phyloP scores from a whole-genome alignment of 2,797 vertebrate genomes.

The Fistularia tabacaria region DNA sequence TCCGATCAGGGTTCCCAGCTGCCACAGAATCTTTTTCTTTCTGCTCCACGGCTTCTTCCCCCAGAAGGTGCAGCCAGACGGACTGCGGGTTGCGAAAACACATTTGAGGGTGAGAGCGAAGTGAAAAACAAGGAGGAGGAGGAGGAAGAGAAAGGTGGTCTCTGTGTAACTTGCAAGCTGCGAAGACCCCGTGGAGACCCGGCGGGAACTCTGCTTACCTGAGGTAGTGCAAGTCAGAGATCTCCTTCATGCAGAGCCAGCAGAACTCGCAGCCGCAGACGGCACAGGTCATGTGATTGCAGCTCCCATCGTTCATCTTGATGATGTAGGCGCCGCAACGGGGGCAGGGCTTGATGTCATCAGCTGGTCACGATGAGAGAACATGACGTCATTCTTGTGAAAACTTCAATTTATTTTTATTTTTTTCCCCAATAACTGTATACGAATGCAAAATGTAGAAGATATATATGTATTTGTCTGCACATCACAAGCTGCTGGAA shows the following conservation, averaged over 20 bases:
- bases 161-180: neutral
- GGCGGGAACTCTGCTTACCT: conserved; percentile 70
- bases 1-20: conserved; percentile 94
- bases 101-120: too few relatives aligned
- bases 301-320: conserved; percentile 99
- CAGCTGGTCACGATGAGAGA: conserved; percentile 66
- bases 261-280: conserved; percentile 99
- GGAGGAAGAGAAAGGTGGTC: neutral
- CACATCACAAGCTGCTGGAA: too few relatives aligned
- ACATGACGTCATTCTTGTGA: neutral
- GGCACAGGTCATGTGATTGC: conserved; percentile 98
- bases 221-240: conserved; percentile 99
- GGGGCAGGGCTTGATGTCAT: conserved; percentile 98
- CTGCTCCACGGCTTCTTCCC: conserved; percentile 99
- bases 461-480: too few relatives aligned
- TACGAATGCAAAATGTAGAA: neutral
- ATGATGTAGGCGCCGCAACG: conserved; percentile 98
- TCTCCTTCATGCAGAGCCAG: conserved; percentile 99
- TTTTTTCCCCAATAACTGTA: too few relatives aligned
- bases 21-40: conserved; percentile 99
- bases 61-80: conserved; percentile 98
- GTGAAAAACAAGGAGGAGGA: too few relatives aligned
- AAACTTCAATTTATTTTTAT: too few relatives aligned
- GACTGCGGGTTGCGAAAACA: conserved; percentile 68
- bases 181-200: too few relatives aligned